phyloP scores from a whole-genome alignment of 2,888 invertebrate genomes.

The Meloe dianella region DNA sequence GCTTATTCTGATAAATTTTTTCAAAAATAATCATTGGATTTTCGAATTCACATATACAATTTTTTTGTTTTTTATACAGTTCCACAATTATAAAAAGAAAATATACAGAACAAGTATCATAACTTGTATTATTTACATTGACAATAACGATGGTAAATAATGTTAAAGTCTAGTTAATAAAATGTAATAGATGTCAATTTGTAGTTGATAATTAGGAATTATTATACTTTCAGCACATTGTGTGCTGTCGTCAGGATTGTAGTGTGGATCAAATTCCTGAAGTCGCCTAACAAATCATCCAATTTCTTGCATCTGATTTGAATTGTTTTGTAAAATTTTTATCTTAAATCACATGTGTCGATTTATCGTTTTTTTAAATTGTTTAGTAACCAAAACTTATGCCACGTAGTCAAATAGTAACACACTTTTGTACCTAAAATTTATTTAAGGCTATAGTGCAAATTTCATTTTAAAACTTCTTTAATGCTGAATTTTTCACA shows the following conservation, averaged over 20 bases:
- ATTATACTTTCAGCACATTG: slow-evolving; percentile 27
- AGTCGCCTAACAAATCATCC: neutral
- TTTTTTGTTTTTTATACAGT: neutral
- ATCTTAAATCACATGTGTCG: neutral
- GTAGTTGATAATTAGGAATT: slow-evolving; percentile 33
- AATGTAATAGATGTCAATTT: slow-evolving; percentile 39
- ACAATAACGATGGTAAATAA: slow-evolving; percentile 13
- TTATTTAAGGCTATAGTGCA: too few relatives aligned
- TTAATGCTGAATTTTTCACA: too few relatives aligned
- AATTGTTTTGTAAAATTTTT: neutral
- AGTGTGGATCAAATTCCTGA: slow-evolving; percentile 29
- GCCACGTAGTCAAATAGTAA: too few relatives aligned
- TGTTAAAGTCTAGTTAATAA: slow-evolving; percentile 23
- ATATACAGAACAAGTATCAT: slow-evolving; percentile 4
- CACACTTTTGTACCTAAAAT: too few relatives aligned
- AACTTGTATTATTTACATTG: slow-evolving; percentile 7
- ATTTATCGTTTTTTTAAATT: neutral
- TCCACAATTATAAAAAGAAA: neutral
- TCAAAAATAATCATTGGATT: neutral
- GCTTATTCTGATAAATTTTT: slow-evolving; percentile 5
- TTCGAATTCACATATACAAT: neutral
- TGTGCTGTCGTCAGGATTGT: slow-evolving; percentile 25
- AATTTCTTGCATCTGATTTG: slow-evolving; percentile 4
- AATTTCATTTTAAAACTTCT: too few relatives aligned
- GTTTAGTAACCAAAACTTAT: neutral